Evolutionary conservation across 2,797 vertebrate species (phyloP), one percentile per base, ranked within the genome.

Genomic region (Danio kyathit): DNA sequence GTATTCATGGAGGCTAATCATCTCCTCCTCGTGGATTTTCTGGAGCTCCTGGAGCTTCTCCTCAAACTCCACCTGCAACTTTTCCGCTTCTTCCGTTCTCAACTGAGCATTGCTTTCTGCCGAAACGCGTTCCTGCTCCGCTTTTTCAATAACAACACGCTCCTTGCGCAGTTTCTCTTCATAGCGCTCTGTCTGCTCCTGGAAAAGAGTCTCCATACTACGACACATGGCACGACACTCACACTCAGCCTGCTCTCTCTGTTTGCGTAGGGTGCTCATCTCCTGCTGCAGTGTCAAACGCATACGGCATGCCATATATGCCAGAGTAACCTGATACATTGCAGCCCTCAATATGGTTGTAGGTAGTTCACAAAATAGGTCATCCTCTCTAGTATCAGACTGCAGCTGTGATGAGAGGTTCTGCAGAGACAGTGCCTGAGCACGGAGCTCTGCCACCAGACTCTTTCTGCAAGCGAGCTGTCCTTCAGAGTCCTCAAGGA

Each of bases 11-110:
- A 98, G 79, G 1, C 91, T 88, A 72, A 92, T 91, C 89, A 98
- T 95, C 87, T 99, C 97, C 57, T 97, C 94, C 49, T 95, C 87
- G 0, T 98, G 97, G 85, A 97, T 94, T 8, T 89, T 88, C 83
- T 96, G 96, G 76, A 97, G 91, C 63, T 96, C 94, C 65, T 88
- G 91, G 76, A 98, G 91, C 88, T 97, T 97, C 71, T 91, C 91
- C 78, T 96, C 95, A 86, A 96, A 97, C 71, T 93, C 93, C 0
- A 83, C 87, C 84, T 98, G 96, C 65, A 97, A 89, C 6, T 88
- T 93, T 65, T 95, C 91, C 82, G 95, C 93, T 83, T 93, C 87
- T 0, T 93, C 91, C 8, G 90, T 87, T 69, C 91, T 94, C 78
- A 41, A 92, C 56, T 93, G 91, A 64, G 95, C 94, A 13, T 92